Base-by-base conservation (phyloP, 1,140 invertebrate genomes). In the Anoplolepis gracilipes region DNA sequence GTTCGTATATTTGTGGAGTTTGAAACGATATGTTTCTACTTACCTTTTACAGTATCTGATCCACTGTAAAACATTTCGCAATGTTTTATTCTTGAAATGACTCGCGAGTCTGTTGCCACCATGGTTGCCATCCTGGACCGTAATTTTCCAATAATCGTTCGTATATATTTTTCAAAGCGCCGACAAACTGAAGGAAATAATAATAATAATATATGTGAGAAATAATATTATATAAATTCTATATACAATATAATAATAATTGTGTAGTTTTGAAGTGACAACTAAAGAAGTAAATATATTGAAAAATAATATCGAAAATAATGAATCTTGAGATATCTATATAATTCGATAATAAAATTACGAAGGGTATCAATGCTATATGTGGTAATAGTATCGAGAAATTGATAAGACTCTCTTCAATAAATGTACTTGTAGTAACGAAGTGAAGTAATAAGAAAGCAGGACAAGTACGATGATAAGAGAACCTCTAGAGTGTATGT, bases 11-110 rank as follows among this genome's bases (percentile, higher is more conserved):
- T 57, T 19, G 4, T 10, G 11, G 30, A 2, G n/a, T 39, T 59
- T 8, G 8, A 49, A 5, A 19, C 67, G 25, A 8, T 33, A n/a
- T 19, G 67, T 19, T 78, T 30, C 39, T 13, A 11, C 13, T 8
- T 36, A 30, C 49, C 49, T 46, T n/a, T 57, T 7, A 46, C 4
- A 42, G 11, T 69, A 69, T 79, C 62, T 36, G 75, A 10, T 22
- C 25, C 33, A 8, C 61, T 28, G 36, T 8, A 30, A 69, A 79
- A 69, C 69, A 69, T 79, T 79, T 22, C 22, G 46, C 25, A 59
- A 42, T 76, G 30, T 19, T 62, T 7, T 19, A 28, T 7, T 62
- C 28, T n/a, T 8, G 16, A 46, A 70, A 49, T 7, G 67, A 53
- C 6, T 33, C 42, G 6, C 49, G 46, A 36, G 4, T 53, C 28